Base-by-base conservation (phyloP, 2,113 vertebrate genomes). In the Platysternon megacephalum region DNA sequence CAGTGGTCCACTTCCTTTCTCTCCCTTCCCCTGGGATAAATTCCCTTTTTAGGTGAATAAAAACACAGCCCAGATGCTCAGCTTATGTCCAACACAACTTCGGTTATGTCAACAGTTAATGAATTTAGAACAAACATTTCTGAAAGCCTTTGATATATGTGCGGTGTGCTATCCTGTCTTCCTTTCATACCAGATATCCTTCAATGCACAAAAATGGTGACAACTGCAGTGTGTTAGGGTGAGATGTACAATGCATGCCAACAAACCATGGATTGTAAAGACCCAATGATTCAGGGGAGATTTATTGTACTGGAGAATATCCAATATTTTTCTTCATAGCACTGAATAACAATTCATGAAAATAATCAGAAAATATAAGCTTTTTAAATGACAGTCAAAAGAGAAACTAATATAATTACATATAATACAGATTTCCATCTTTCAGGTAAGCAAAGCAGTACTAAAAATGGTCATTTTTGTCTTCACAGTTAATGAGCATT, bases 361-460 rank as follows among this genome's bases (percentile, higher is more conserved):
- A 97, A 97, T 97, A 97, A 98, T 98, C 97, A 98, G 97, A 97
- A 98, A 98, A 98, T 97, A 98, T 90, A 98, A 96, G 95, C 97
- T 97, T 98, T 95, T 97, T 87, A 98, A 98, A 96, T 96, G 96
- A 97, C 96, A 91, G 88, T 84, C 85, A 96, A 97, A 95, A 86
- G 89, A 97, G 96, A 97, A 95, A 72, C 65, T 72, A 88, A 96
- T 87, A 93, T 97, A 98, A 95, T 98, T 98, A 98, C 98, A 98
- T 98, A 98, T 97, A 91, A 96, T 98, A 98, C 98, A 98, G 96
- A 90, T 95, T 94, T 95, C 91, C 91, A 95, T 96, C 96, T 98
- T 97, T 92, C 97, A 98, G 95, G 93, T 94, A 98, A 98, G 97
- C 86, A 72, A 98, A 97, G 97, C 96, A 94, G 92, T 91, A 97